Percentiles rank a stretch among this genome's conserved stretches.
phyloP scores from a whole-genome alignment of 2,113 vertebrate species.

The Anguilla japonica region DNA sequence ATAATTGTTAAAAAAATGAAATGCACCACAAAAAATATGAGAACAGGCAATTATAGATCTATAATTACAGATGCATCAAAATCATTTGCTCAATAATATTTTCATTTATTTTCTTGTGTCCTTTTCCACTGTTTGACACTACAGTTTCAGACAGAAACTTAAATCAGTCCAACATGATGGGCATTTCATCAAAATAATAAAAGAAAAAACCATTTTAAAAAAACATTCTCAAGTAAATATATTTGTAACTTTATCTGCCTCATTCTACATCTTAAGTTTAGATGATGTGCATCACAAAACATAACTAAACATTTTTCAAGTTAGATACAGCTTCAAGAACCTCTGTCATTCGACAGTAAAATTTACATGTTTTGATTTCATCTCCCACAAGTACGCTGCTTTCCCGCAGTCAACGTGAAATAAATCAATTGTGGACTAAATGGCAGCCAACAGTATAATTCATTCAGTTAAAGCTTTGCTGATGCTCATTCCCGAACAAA shows the following conservation, averaged over 20 bases:
- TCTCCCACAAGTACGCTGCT: constrained; percentile 8
- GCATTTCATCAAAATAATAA: constrained; percentile 8
- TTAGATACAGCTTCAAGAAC: neutral
- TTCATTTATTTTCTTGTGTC: constrained; percentile 9
- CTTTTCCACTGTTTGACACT: constrained; percentile 7
- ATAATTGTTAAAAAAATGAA: too few relatives aligned
- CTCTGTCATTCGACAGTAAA: neutral
- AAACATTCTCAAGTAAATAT: neutral
- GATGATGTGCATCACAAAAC: constrained; percentile 3
- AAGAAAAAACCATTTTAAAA: neutral
- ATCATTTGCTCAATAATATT: neutral
- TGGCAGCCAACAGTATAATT: neutral
- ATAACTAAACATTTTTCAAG: constrained; percentile 4
- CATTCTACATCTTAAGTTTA: neutral
- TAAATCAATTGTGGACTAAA: neutral
- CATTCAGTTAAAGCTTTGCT: neutral
- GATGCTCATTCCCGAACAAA: neutral
- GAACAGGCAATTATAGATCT: too few relatives aligned
- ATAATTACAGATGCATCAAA: neutral
- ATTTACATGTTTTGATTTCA: constrained; percentile 10
- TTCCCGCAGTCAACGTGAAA: neutral
- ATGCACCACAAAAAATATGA: too few relatives aligned
- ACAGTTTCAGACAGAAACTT: constrained; percentile 10
- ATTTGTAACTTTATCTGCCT: neutral
- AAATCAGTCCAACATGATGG: constrained; percentile 12